Conservation (phyloP, 1,140 invertebrate genomes). For the Arctopsyche grandis region DNA sequence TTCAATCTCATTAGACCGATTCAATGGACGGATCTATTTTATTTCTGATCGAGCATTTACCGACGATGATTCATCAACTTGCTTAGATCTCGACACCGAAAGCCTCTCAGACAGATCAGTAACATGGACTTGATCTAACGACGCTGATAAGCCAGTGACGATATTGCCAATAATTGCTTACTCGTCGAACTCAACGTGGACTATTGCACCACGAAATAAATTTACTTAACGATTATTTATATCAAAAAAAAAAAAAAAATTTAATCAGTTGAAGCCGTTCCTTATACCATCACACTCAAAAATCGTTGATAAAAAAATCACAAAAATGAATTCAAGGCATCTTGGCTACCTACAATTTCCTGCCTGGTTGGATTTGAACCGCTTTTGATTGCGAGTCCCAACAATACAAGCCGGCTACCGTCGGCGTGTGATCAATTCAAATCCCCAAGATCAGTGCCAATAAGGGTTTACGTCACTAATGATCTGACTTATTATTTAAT, state of each 20-base stretch:
- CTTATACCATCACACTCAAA: too few species aligned
- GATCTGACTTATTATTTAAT: conserved; percentile 28
- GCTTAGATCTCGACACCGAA: neutral
- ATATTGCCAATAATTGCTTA: conserved; percentile 7
- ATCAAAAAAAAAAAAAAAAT: too few species aligned
- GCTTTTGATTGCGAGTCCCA: conserved; percentile 18
- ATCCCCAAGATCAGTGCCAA: conserved; percentile 12
- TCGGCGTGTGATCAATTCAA: conserved; percentile 2
- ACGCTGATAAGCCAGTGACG: neutral
- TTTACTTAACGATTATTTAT: neutral
- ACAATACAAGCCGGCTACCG: conserved; percentile 17
- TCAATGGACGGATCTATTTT: conserved; percentile 36
- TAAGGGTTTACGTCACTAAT: conserved; percentile 17
- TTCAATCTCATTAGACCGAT: conserved; percentile 41
- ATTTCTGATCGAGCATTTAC: conserved; percentile 42
- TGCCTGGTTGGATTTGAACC: conserved; percentile 1
- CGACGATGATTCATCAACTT: conserved; percentile 38
- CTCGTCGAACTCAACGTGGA: neutral
- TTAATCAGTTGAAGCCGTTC: too few species aligned
- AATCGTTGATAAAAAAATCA: too few species aligned
- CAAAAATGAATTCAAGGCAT: neutral
- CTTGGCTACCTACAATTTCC: conserved; percentile 12
- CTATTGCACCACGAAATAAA: neutral
- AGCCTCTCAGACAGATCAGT: neutral
- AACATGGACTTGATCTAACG: neutral